phyloP scores from a whole-genome alignment of 2,113 vertebrate genomes.

The Andinoacara biseriatus region DNA sequence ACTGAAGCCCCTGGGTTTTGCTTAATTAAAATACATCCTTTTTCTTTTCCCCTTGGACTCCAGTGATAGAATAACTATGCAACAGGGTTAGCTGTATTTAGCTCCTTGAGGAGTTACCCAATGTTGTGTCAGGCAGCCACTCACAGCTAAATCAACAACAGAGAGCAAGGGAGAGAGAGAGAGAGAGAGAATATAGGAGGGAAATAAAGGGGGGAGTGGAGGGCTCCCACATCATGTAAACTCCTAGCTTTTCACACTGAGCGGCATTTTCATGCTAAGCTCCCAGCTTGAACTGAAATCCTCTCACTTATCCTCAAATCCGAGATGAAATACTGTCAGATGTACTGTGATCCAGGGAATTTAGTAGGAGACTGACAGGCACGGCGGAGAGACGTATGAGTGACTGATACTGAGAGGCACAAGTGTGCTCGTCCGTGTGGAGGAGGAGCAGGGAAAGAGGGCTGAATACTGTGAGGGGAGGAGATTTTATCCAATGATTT shows the following conservation, averaged over 20 bases:
- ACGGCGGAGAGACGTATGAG: conserved; percentile 38
- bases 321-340: conserved; percentile 83
- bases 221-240: conserved; percentile 64
- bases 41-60: conserved; percentile 62
- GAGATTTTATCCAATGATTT: conserved; percentile 58
- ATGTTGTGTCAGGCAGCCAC: conserved; percentile 71
- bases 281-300: conserved; percentile 78
- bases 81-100: conserved; percentile 69
- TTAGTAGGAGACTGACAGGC: conserved; percentile 59
- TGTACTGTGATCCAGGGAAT: conserved; percentile 76
- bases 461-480: conserved; percentile 21
- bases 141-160: conserved; percentile 79
- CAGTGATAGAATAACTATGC: conserved; percentile 74
- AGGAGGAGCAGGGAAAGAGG: conserved; percentile 23
- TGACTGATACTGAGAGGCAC: conserved; percentile 45
- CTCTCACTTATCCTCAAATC: conserved; percentile 81
- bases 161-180: conserved; percentile 12
- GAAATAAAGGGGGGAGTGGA: conserved; percentile 24
- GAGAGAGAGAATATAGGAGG: conserved; percentile 3
- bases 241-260: conserved; percentile 65
- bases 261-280: conserved; percentile 76
- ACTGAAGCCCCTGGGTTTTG: conserved; percentile 60
- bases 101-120: conserved; percentile 75
- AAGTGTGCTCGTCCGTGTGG: conserved; percentile 8
- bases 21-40: conserved; percentile 78